A percentile compares a stretch with the other conserved stretches of the same genome.
These are phyloP conservation scores for Metopia argyrocephala DNA, from an alignment of 2,888 invertebrate species.

Conservation along the genomic window DNA sequence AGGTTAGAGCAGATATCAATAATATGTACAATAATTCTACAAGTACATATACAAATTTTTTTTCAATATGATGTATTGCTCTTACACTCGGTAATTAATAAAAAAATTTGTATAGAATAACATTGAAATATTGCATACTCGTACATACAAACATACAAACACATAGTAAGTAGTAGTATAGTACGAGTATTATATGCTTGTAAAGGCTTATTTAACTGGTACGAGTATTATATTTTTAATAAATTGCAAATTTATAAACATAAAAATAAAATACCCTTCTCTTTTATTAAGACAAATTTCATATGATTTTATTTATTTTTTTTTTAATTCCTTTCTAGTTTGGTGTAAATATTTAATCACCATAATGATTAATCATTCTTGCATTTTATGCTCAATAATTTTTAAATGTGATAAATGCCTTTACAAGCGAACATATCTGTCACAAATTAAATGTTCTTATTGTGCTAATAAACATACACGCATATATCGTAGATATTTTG, in stretches of 20 bases:
- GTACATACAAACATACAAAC: too few relatives aligned
- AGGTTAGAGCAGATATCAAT: background rate
- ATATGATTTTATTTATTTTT: constrained; percentile 19
- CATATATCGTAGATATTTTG: background rate
- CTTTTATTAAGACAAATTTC: constrained; percentile 31
- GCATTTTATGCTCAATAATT: constrained; percentile 44
- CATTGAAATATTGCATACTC: constrained; percentile 14
- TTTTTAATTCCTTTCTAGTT: constrained; percentile 8
- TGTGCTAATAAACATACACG: background rate
- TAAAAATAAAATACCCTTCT: constrained; percentile 22
- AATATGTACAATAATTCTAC: background rate
- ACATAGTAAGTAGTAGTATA: too few relatives aligned
- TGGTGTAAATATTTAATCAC: constrained; percentile 31
- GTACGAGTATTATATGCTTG: background rate
- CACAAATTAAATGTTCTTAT: constrained; percentile 13
- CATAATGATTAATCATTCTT: constrained; percentile 37
- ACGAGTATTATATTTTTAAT: background rate
- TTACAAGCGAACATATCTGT: background rate
- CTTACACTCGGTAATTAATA: constrained; percentile 2
- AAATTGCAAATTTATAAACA: background rate
- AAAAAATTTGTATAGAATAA: background rate
- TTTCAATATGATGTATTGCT: background rate
- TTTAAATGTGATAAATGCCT: constrained; percentile 42
- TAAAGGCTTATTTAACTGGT: background rate
- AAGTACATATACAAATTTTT: background rate